A percentile compares a stretch with the other conserved stretches of the same genome.
phyloP scores from a whole-genome alignment of 2,113 vertebrate species.

The Notothenia coriiceps region DNA sequence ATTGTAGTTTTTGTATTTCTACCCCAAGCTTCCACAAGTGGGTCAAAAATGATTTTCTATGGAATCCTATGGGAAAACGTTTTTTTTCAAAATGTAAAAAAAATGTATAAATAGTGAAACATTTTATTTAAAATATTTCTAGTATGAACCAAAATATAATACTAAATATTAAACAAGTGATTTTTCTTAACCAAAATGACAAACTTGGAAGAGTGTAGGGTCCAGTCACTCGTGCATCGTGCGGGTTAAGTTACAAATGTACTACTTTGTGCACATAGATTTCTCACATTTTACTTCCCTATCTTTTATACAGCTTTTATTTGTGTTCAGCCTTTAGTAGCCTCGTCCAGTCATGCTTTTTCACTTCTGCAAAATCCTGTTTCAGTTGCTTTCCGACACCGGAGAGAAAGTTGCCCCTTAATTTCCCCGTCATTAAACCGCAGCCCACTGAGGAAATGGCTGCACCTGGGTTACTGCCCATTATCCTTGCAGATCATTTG shows the following conservation, averaged over 20 bases:
- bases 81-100: too few relatives aligned
- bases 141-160: too few relatives aligned
- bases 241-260: not conserved
- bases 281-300: not conserved
- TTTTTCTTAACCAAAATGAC: too few relatives aligned
- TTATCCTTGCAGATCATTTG: slow-evolving; percentile 39
- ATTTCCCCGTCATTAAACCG: slow-evolving; percentile 30
- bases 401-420: slow-evolving; percentile 6
- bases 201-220: too few relatives aligned
- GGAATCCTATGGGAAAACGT: too few relatives aligned
- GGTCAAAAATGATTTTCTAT: too few relatives aligned
- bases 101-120: too few relatives aligned
- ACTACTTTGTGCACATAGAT: not conserved
- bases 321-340: not conserved
- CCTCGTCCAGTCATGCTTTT: not conserved
- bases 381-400: not conserved
- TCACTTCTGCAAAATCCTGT: not conserved
- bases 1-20: too few relatives aligned
- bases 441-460: slow-evolving; percentile 22
- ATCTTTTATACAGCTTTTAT: not conserved
- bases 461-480: slow-evolving; percentile 40
- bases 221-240: too few relatives aligned
- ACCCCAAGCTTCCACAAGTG: too few relatives aligned
- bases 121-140: too few relatives aligned
- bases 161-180: too few relatives aligned